Evolutionary conservation across 2,888 invertebrate species (phyloP), one percentile per base, ranked within the genome.

Genomic region (Dolomedes plantarius): DNA sequence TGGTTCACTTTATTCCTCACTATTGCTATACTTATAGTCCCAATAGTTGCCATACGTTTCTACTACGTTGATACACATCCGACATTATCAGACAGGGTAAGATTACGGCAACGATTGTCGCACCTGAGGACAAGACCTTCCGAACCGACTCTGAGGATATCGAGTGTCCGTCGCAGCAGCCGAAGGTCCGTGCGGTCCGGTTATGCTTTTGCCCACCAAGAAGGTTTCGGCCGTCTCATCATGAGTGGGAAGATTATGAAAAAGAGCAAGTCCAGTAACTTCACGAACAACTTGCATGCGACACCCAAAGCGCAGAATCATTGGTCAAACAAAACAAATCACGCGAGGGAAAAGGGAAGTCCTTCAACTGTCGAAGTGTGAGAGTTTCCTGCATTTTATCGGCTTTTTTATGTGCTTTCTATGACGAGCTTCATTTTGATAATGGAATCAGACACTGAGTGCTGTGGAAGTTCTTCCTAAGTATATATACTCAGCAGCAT

Each of bases 121-220:
- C 87, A 86, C 50, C 88, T 83, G 77, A 90, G 94, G 72, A 93
- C 94, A 5, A 93, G 94, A 65, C 94, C 94, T 89, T 95, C 95
- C 88, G 95, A 95, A 89, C 96, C 96, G 90, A 95, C 96, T 76
- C 93, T 95, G 82, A 94, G 97, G 89, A 96, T 96, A 88, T 95
- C 97, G 36, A 96, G 97, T 71, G 95, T 97, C 0, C 94, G 97
- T 82, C 94, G 97, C 90, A 96, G 96, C 83, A 96, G 97, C 86
- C 93, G 99, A 46, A 94, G 97, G 90, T 98, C 97, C 27, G 94
- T 98, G 88, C 95, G 98, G 82, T 98, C 98, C 13, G 98, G 99
- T 79, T 98, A 99, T 92, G 99, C 99, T 11, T 99, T 99, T 93
- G 97, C 99, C 79, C 99, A 99, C 93, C 97, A 98, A 91, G 97